A percentile compares a stretch with the other conserved stretches of the same genome.
These are phyloP conservation scores for Isaurus tuberculatus DNA, from an alignment of 92 coral and sea anemone species.

Conservation along the genomic window DNA sequence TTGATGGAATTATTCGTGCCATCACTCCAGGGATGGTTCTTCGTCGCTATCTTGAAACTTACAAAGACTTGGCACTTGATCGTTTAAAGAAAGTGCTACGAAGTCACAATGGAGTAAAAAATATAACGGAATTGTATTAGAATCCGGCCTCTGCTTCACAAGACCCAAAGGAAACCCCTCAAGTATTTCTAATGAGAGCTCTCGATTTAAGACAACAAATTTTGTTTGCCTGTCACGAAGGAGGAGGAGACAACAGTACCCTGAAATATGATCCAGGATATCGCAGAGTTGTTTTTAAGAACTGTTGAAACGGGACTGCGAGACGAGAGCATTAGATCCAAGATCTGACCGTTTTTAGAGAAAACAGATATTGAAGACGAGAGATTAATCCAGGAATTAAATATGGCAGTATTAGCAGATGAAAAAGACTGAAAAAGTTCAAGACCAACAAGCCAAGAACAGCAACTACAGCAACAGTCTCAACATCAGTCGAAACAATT, in stretches of 20 bases:
- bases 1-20: conserved; percentile 63
- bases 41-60: conserved; percentile 61
- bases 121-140: conserved; percentile 66
- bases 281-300: conserved; percentile 54
- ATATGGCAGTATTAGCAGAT: not conserved
- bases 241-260: conserved; percentile 36
- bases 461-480: not conserved
- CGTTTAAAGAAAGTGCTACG: conserved; percentile 62
- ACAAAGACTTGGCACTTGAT: conserved; percentile 61
- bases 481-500: not conserved
- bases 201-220: conserved; percentile 69
- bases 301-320: conserved; percentile 74
- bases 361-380: conserved; percentile 4
- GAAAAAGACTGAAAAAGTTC: not conserved
- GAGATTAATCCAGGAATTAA: not conserved
- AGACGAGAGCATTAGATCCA: conserved; percentile 63
- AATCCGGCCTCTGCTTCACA: conserved; percentile 59
- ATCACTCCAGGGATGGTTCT: conserved; percentile 65
- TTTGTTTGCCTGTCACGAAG: conserved; percentile 55
- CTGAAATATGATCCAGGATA: conserved; percentile 54
- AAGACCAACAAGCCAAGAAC: not conserved
- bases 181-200: conserved; percentile 71
- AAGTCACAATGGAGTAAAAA: conserved; percentile 59
- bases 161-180: conserved; percentile 63
- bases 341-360: conserved; percentile 17